Evolutionary conservation across 2,888 invertebrate genomes (phyloP), one percentile per base, ranked within the genome.

Genomic region (Linhomoeus sp.): DNA sequence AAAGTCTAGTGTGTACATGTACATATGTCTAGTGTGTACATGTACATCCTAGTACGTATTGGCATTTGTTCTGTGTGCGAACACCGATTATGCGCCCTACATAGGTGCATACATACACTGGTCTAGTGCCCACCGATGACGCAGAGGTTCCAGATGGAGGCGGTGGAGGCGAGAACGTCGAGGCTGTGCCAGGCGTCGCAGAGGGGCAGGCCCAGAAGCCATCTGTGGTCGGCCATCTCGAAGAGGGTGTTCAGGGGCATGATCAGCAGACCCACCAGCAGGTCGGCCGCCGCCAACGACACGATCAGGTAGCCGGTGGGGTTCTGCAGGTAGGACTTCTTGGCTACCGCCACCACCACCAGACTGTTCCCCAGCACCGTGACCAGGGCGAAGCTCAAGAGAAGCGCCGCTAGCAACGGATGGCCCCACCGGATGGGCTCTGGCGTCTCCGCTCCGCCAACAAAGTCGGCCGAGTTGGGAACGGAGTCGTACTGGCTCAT

Each of bases 281-380:
- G 85, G 66, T 94, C 94, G 1, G 94, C 92, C 24, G 88, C 83
- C 1, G 94, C 94, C 52, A 94, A 70, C 17, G 92, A 92, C 14
- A 90, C 88, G 52, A 94, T 86, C 66, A 94, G 86, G 65, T 90
- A 94, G 68, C 92, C 92, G 9, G 94, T 94, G 12, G 92, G 86
- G 14, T 90, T 90, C 65, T 92, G 85, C 5, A 97, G 74, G 62
- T 90, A 90, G 22, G 87, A 74, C 65, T 92, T 92, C 22, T 86
- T 74, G 33, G 82, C 77, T 12, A 94, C 92, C 0, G 92, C 92
- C 44, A 85, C 70, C 50, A 94, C 88, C 17, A 94, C 92, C 45
- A 94, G 73, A 62, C 80, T 77, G 67, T 97, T 97, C 47, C 94
- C 94, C 61, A 88, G 81, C 0, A 94, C 83, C 0, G 92, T 92